Evolutionary conservation across 2,113 vertebrate genomes (phyloP).

Genomic region (Perca schrenkii): DNA sequence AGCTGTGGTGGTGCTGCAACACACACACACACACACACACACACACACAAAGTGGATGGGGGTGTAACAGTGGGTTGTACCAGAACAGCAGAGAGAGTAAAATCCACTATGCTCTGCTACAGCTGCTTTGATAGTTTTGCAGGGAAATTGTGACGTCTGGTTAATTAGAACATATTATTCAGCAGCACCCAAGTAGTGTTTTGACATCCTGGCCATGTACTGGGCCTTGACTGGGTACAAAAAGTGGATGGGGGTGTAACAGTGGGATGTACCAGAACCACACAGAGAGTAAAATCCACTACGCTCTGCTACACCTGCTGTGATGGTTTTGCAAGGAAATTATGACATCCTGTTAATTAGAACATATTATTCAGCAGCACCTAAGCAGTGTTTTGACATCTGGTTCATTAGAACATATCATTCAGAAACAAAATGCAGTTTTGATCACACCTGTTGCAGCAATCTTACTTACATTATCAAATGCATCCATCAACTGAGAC

Average conservation of each 20-base stretch:
- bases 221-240: background rate
- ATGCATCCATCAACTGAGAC: conserved; percentile 35
- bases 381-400: conserved; percentile 2
- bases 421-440: background rate
- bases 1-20: conserved; percentile 24
- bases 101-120: conserved; percentile 1
- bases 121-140: conserved; percentile 21
- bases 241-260: conserved; percentile 16
- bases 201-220: conserved; percentile 8
- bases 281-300: conserved; percentile 19
- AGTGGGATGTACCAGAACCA: conserved; percentile 16
- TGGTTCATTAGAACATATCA: conserved; percentile 17
- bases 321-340: conserved; percentile 19
- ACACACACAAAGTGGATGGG: conserved; percentile 1
- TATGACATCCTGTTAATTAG: conserved; percentile 16
- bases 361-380: conserved; percentile 3
- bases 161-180: conserved; percentile 28
- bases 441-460: conserved; percentile 46
- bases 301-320: conserved; percentile 14
- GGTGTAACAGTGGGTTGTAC: conserved; percentile 27
- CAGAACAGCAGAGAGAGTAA: conserved; percentile 9
- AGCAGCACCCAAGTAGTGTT: background rate
- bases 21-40: background rate
- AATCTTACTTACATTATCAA: conserved; percentile 16
- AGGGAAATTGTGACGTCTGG: conserved; percentile 10